phyloP scores from a whole-genome alignment of 2,113 vertebrate species.

The Megaceryle maxima region DNA sequence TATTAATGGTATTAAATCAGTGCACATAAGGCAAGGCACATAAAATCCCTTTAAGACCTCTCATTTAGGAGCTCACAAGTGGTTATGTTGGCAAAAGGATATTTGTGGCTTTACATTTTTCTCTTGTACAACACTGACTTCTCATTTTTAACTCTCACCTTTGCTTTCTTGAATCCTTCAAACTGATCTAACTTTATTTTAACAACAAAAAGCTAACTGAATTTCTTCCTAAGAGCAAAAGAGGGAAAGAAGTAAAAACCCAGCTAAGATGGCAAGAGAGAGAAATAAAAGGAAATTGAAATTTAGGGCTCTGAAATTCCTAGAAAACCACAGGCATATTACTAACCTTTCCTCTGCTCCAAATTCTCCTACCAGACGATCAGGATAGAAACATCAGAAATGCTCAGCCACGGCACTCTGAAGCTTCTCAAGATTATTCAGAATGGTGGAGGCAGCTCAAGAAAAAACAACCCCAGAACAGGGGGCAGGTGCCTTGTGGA shows the following conservation, averaged over 20 bases:
- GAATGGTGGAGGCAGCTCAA: neutral
- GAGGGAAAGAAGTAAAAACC: neutral
- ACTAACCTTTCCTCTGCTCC: neutral
- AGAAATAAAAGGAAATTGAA: neutral
- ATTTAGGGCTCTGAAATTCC: conserved; percentile 4
- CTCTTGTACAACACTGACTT: neutral
- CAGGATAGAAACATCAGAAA: neutral
- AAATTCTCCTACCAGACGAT: neutral
- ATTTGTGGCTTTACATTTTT: neutral
- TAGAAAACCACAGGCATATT: neutral
- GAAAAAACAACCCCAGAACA: conserved; percentile 9
- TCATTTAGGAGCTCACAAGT: neutral
- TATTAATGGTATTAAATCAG: neutral
- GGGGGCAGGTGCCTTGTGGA: conserved; percentile 23
- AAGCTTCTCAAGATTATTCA: neutral
- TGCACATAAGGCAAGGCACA: neutral
- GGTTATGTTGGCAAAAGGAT: neutral
- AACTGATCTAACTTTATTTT: neutral
- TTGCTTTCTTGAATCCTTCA: neutral
- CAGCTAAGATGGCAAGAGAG: neutral
- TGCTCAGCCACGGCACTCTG: neutral
- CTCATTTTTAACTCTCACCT: neutral
- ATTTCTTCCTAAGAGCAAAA: neutral
- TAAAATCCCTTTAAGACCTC: neutral
- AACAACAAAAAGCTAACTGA: neutral